Base-by-base conservation (phyloP, 2,888 invertebrate genomes). In the Cotesia congregata region DNA sequence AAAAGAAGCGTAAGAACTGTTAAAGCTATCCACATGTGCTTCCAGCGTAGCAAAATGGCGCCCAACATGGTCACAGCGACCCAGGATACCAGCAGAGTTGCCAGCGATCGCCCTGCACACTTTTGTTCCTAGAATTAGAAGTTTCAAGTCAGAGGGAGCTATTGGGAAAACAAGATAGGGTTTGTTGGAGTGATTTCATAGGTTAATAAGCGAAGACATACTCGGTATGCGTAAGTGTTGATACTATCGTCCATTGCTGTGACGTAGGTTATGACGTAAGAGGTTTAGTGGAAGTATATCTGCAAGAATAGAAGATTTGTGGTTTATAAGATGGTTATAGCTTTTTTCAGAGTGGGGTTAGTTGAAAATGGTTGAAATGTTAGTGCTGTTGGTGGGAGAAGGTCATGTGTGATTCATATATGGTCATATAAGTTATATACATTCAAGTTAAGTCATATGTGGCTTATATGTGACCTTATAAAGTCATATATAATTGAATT, bases 11-110 rank as follows among this genome's bases (percentile, higher is more conserved):
- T 85, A 39, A 86, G 61, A 67, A 85, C 75, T 17, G 83, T 83
- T 71, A 86, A 79, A 9, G 85, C 85, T 30, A 86, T 82, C 86
- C 86, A 86, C 85, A 85, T 84, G 74, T 86, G 84, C 65, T 84
- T 83, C 86, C 85, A 85, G 41, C 83, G 81, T 17, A 86, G 75
- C 38, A 86, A 76, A 62, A 85, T 80, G 30, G 86, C 85, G 5
- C 86, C 85, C 60, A 85, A 80, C 83, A 86, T 84, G 2, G 85
- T 85, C 6, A 83, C 84, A 9, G 84, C 82, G 1, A 86, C 82
- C 86, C 86, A 86, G 39, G 84, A 85, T 41, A 85, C 79, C 70
- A 86, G 69, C 7, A 86, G 80, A 38, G 84, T 85, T 15, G 84
- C 85, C 65, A 86, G 78, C 6, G 86, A 83, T 39, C 85, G 82